Conservation (phyloP, 1,140 invertebrate genomes). For the Drosophila neocordata region DNA sequence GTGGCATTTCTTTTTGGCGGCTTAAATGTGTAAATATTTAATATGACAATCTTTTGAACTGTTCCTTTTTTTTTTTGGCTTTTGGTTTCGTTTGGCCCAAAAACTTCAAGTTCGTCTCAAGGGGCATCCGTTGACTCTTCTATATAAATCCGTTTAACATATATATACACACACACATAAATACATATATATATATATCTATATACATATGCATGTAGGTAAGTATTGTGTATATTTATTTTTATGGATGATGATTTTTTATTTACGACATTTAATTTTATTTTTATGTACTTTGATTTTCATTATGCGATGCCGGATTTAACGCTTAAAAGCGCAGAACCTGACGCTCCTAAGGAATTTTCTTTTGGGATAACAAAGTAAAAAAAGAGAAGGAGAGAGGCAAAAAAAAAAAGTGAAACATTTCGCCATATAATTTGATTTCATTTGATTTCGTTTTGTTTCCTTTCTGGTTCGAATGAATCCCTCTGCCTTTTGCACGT, state of each 20-base stretch:
- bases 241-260: conserved; percentile 52
- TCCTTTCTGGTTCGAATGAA: conserved; percentile 33
- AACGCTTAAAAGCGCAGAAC: conserved; percentile 34
- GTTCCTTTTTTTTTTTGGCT: conserved; percentile 26
- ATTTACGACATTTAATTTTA: conserved; percentile 77
- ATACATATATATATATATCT: conserved; percentile 15
- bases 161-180: conserved; percentile 9
- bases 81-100: conserved; percentile 17
- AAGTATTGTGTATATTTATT: conserved; percentile 27
- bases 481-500: conserved; percentile 32
- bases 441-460: conserved; percentile 69
- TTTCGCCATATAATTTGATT: conserved; percentile 59
- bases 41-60: conserved; percentile 58
- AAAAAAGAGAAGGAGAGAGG: not conserved
- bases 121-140: conserved; percentile 19
- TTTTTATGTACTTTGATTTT: conserved; percentile 75
- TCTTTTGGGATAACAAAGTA: conserved; percentile 7
- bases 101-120: conserved; percentile 26
- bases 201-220: not conserved
- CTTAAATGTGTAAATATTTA: conserved; percentile 59
- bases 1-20: conserved; percentile 4
- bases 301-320: conserved; percentile 61
- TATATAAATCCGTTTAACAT: conserved; percentile 19
- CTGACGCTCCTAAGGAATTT: conserved; percentile 21
- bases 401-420: conserved; percentile 26